Conservation (phyloP, 2,888 invertebrate genomes). For the Euplagia quadripunctaria region DNA sequence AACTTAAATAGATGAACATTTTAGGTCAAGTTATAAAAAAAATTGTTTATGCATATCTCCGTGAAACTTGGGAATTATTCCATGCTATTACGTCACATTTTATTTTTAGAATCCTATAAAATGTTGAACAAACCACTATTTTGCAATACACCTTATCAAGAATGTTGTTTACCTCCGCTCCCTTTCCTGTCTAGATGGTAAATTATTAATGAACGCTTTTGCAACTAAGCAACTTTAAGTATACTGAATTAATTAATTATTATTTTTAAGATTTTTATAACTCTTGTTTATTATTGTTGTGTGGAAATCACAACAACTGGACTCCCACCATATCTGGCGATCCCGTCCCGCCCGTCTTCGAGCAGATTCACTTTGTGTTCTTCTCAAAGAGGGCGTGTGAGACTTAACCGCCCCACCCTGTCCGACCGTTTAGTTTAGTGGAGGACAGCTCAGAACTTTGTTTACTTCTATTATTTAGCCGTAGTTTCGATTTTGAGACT, state of each 20-base stretch:
- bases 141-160: background rate
- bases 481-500: too few species aligned
- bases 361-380: too few species aligned
- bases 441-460: too few species aligned
- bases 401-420: too few species aligned
- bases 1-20: background rate
- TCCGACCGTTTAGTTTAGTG: too few species aligned
- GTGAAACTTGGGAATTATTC: background rate
- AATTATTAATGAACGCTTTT: background rate
- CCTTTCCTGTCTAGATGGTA: background rate
- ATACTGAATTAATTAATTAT: background rate
- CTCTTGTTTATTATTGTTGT: background rate
- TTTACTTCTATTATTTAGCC: too few species aligned
- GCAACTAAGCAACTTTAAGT: background rate
- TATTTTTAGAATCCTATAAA: background rate
- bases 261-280: background rate
- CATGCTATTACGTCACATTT: background rate
- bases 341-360: too few species aligned
- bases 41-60: background rate
- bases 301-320: background rate
- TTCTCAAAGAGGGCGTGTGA: too few species aligned
- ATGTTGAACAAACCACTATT: background rate
- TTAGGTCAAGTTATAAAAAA: background rate
- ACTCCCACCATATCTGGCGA: too few species aligned
- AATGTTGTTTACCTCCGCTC: slow-evolving; percentile 4